Conservation (phyloP, 1,140 invertebrate genomes). For the Drosophila obscura region DNA sequence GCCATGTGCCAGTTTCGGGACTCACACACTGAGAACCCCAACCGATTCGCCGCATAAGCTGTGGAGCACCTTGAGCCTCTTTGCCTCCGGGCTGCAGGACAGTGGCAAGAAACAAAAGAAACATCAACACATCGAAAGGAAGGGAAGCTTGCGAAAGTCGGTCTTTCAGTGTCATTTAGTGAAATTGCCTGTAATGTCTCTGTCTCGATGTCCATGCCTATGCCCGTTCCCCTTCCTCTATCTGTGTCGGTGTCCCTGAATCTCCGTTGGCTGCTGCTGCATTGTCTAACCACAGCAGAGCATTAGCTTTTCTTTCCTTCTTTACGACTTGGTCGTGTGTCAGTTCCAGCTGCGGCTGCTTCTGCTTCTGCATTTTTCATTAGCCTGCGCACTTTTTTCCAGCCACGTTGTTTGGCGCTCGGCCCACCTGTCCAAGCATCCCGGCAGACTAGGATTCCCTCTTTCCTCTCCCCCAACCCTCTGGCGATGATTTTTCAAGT, state of each 20-base stretch:
- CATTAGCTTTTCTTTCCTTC: constrained; percentile 51
- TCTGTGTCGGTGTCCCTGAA: constrained; percentile 30
- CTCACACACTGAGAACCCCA: constrained; percentile 18
- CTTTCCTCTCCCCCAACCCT: not conserved
- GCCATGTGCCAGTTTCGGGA: constrained; percentile 59
- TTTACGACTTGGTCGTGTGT: constrained; percentile 65
- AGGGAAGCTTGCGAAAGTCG: constrained; percentile 1
- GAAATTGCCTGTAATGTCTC: constrained; percentile 76
- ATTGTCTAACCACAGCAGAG: constrained; percentile 63
- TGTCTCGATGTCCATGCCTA: not conserved
- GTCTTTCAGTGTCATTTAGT: constrained; percentile 73
- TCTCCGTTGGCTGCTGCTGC: constrained; percentile 44
- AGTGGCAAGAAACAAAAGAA: constrained; percentile 15
- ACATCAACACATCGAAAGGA: not conserved
- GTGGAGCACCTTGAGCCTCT: constrained; percentile 65
- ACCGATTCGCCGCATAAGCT: constrained; percentile 63
- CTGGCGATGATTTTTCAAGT: constrained; percentile 65
- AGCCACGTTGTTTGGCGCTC: constrained; percentile 35
- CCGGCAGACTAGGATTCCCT: not conserved
- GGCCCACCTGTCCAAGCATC: constrained; percentile 52
- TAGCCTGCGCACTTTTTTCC: constrained; percentile 52
- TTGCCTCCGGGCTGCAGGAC: constrained; percentile 48
- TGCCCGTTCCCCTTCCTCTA: not conserved
- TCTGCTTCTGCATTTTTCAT: constrained; percentile 65
- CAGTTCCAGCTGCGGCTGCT: constrained; percentile 57